These are phyloP conservation scores for Pediacus dermestoides DNA, from an alignment of 2,888 invertebrate genomes.

Conservation along the genomic window DNA sequence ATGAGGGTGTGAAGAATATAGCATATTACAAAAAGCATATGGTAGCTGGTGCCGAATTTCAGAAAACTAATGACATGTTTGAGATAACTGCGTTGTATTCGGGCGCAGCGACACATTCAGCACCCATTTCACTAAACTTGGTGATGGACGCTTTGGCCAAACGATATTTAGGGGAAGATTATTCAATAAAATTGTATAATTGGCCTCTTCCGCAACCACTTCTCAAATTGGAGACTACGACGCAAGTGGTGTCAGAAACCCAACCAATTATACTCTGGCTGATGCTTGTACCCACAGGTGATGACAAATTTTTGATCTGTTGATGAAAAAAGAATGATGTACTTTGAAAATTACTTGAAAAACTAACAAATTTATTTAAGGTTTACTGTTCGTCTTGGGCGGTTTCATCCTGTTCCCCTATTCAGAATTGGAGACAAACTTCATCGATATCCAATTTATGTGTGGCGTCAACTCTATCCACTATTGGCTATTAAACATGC, in stretches of 20 bases:
- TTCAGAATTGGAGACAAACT: constrained; percentile 58
- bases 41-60: constrained; percentile 52
- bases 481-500: constrained; percentile 63
- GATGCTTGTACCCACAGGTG: constrained; percentile 45
- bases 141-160: constrained; percentile 51
- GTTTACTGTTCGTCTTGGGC: constrained; percentile 49
- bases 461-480: constrained; percentile 58
- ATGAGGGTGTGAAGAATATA: constrained; percentile 45
- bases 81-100: constrained; percentile 48
- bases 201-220: constrained; percentile 41
- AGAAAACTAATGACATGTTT: constrained; percentile 15
- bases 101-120: constrained; percentile 52
- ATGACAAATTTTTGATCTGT: no score
- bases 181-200: constrained; percentile 41
- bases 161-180: constrained; percentile 34
- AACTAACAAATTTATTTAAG: no score
- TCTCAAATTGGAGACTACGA: constrained; percentile 18
- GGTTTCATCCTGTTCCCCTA: constrained; percentile 61
- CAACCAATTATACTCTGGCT: constrained; percentile 42
- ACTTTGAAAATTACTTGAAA: no score
- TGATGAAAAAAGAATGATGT: no score
- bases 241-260: constrained; percentile 31
- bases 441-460: constrained; percentile 67
- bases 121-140: constrained; percentile 54
- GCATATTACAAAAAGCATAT: constrained; percentile 50